Percentiles rank a stretch among this genome's conserved stretches.
Conservation (phyloP, 2,888 invertebrate species). For the Philhelius pedissequus region DNA sequence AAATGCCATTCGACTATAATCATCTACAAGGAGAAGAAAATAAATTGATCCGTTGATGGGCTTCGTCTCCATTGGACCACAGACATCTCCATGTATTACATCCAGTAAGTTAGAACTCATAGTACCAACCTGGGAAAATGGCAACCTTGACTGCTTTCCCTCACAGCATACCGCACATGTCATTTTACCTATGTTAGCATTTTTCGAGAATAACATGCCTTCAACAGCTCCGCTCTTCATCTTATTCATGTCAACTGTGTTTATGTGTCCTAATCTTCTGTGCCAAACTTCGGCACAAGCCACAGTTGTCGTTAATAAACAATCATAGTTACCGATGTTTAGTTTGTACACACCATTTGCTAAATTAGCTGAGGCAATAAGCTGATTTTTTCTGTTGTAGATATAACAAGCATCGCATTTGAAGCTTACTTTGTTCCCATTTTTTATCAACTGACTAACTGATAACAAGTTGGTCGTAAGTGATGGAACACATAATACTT, state of each 20-base stretch:
- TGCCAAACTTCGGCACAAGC: background rate
- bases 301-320: background rate
- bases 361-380: constrained; percentile 11
- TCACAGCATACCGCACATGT: constrained; percentile 15
- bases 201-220: background rate
- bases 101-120: background rate
- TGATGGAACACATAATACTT: too few relatives aligned
- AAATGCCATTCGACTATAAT: constrained; percentile 51
- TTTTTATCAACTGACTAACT: constrained; percentile 12
- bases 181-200: too few relatives aligned
- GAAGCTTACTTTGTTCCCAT: constrained; percentile 9
- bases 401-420: background rate
- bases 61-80: constrained; percentile 73
- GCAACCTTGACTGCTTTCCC: background rate
- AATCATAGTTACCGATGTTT: too few relatives aligned
- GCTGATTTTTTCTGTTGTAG: background rate
- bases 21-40: constrained; percentile 75
- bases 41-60: constrained; percentile 73
- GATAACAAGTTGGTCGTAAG: constrained; percentile 45
- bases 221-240: background rate
- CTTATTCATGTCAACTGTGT: background rate
- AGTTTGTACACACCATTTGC: constrained; percentile 1
- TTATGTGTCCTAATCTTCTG: constrained; percentile 8
- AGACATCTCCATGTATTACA: constrained; percentile 27
- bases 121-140: background rate